Evolutionary conservation across 2,888 invertebrate species (phyloP).

Genomic region (Cephus runcator): DNA sequence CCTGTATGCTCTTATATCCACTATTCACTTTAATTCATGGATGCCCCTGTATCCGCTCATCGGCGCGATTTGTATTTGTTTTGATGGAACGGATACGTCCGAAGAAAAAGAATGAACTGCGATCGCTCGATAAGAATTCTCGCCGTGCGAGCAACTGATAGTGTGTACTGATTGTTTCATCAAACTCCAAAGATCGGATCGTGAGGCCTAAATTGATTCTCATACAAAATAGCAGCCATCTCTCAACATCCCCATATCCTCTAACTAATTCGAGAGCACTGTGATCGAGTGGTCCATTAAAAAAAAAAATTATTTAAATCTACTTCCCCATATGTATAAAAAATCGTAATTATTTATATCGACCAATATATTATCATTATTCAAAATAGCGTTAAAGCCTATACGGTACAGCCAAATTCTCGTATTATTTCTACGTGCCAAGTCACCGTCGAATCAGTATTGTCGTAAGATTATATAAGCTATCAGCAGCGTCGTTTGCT

Average conservation of each 20-base stretch:
- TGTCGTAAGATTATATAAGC: constrained; percentile 5
- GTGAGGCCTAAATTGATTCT: neutral
- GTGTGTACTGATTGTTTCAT: neutral
- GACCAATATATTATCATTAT: neutral
- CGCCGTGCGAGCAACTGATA: neutral
- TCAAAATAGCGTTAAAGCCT: neutral
- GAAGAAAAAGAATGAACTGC: constrained; percentile 1
- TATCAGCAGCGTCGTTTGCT: constrained; percentile 37
- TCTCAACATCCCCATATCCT: neutral
- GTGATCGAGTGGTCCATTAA: neutral
- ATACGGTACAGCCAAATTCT: neutral
- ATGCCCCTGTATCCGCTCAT: neutral
- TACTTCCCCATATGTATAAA: neutral
- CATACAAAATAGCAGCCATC: neutral
- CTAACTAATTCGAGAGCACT: neutral
- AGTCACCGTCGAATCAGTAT: neutral
- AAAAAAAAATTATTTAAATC: neutral
- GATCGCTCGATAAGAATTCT: constrained; percentile 2
- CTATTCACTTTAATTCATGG: neutral
- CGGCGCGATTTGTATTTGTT: neutral
- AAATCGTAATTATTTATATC: neutral
- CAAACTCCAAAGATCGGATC: neutral
- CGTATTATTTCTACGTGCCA: neutral
- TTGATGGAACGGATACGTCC: neutral
- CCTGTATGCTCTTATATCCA: neutral